Base-by-base conservation (phyloP, 2,888 invertebrate species). In the Pelosia muscerda region DNA sequence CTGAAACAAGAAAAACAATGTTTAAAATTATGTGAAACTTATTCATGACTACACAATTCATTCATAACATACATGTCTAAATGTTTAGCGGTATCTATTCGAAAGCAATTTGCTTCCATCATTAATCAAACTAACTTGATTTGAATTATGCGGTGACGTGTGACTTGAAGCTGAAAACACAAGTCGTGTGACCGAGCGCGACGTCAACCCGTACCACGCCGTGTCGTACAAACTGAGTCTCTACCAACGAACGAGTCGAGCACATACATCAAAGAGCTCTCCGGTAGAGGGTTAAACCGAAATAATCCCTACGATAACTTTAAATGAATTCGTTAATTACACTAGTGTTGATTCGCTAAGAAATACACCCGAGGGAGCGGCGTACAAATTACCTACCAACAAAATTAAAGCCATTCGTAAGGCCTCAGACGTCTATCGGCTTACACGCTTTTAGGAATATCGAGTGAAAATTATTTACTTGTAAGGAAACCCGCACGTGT, bases 271-370 rank as follows among this genome's bases (percentile, higher is more conserved):
- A 92, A 92, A 92, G 92, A 77, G 84, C 69, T 73, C 67, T 70
- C 63, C 71, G 55, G 66, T 66, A 72, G 63, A 76, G 83, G 82
- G 78, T 78, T 71, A 68, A 75, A 74, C 79, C 86, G 75, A 88
- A 89, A 89, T 80, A 79, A 76, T 81, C 79, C 79, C 72, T 65
- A 79, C 86, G 85, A 88, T 87, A 92, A 90, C 89, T 91, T 92
- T 93, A 92, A 92, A 94, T 89, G 90, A 93, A 91, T 91, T 87
- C 88, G 84, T 89, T 94, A 93, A 93, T 94, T 93, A 93, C 88
- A 88, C 83, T 91, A 92, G 92, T 92, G 92, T 92, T 92, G 92
- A 92, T 92, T 90, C 90, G 87, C 89, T 87, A 91, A 90, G 90
- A 88, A 88, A 86, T 81, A 86, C 85, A 85, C 90, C 84, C 86